Evolutionary conservation across 2,888 invertebrate genomes (phyloP).

Genomic region (Platycheirus rosarum): DNA sequence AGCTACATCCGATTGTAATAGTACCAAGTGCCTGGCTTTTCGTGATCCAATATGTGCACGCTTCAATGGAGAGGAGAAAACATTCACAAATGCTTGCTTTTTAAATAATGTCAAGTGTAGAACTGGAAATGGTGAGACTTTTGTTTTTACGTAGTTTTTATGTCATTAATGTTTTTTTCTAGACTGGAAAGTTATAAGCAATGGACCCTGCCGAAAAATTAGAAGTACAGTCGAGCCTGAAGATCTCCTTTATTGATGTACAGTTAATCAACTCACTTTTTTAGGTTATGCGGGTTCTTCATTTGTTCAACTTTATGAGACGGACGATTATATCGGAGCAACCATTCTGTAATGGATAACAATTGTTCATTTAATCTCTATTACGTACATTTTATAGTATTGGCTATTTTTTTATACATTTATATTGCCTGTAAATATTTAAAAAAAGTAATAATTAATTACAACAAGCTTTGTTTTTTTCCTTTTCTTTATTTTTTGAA

Average conservation of each 20-base stretch:
- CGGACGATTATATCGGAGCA: background rate
- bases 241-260: background rate
- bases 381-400: too few relatives aligned
- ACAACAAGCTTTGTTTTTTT: too few relatives aligned
- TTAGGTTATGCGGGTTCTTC: background rate
- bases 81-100: slow-evolving; percentile 36
- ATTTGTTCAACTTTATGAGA: background rate
- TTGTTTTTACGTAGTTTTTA: too few relatives aligned
- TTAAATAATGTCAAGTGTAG: slow-evolving; percentile 28
- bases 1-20: background rate
- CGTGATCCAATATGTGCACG: slow-evolving; percentile 36
- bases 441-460: too few relatives aligned
- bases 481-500: too few relatives aligned
- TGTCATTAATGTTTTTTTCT: too few relatives aligned
- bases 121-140: slow-evolving; percentile 12
- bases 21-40: slow-evolving; percentile 7
- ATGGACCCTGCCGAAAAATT: background rate
- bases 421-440: too few relatives aligned
- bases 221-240: background rate
- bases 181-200: slow-evolving; percentile 35
- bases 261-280: background rate
- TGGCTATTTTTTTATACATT: too few relatives aligned
- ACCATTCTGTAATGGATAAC: background rate
- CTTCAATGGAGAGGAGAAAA: slow-evolving; percentile 33
- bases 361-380: background rate